Conservation (phyloP, 2,113 vertebrate species). For the Gopherus flavomarginatus region DNA sequence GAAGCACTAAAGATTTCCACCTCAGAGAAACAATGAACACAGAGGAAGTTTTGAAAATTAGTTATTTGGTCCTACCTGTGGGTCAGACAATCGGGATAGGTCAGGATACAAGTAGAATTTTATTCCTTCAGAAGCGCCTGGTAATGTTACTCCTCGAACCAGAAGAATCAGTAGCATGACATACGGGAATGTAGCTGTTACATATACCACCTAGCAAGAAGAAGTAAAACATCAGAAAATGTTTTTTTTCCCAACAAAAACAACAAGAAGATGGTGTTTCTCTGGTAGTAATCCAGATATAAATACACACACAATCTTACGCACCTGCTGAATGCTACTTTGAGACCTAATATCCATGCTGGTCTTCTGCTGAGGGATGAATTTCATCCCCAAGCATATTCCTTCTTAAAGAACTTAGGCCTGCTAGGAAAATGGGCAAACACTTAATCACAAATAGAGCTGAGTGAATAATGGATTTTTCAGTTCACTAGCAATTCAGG, state of each 20-base stretch:
- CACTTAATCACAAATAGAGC: neutral
- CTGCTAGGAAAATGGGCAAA: neutral
- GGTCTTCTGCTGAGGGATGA: fast-evolving
- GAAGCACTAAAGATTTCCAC: neutral
- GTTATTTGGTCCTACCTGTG: constrained; percentile 86
- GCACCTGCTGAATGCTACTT: neutral
- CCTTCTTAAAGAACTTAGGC: neutral
- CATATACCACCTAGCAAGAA: constrained; percentile 91
- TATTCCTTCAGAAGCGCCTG: constrained; percentile 92
- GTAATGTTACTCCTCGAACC: constrained; percentile 92
- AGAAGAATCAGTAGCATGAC: constrained; percentile 94
- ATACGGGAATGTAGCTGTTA: constrained; percentile 98
- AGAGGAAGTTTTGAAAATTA: fast-evolving
- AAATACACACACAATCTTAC: neutral
- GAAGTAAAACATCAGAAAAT: neutral
- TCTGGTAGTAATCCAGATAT: neutral
- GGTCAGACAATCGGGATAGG: constrained; percentile 94
- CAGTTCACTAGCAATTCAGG: neutral
- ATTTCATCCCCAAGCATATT: neutral
- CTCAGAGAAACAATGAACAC: neutral
- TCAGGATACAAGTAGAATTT: constrained; percentile 99
- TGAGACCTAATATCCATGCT: neutral
- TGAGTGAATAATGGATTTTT: neutral
- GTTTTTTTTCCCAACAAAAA: neutral
- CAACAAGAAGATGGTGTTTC: neutral